phyloP scores from a whole-genome alignment of 2,113 vertebrate species.

The Calonectris borealis region DNA sequence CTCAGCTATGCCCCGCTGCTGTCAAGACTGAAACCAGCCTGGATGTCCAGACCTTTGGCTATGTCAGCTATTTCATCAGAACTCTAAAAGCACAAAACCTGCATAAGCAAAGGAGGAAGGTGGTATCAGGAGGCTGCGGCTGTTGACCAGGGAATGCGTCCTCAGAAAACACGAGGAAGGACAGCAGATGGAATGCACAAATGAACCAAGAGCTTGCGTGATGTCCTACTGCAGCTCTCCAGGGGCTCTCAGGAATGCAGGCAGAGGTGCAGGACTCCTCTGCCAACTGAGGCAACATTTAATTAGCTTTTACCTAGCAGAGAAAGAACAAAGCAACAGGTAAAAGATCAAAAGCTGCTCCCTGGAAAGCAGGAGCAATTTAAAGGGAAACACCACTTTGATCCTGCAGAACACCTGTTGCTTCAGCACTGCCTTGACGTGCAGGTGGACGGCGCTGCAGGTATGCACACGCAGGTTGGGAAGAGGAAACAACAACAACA shows the following conservation, averaged over 20 bases:
- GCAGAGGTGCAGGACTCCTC: not conserved
- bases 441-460: not conserved
- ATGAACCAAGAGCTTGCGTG: not conserved
- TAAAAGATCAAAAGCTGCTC: slow-evolving; percentile 25
- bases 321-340: not conserved
- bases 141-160: not conserved
- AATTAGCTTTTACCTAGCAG: not conserved
- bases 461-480: not conserved
- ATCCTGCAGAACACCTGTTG: not conserved
- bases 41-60: not conserved
- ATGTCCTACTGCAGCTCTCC: not conserved
- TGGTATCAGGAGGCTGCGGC: not conserved
- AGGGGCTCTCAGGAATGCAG: not conserved
- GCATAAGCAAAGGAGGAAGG: not conserved
- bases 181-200: not conserved
- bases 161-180: not conserved
- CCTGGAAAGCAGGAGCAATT: not conserved
- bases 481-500: not conserved
- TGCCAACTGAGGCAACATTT: not conserved
- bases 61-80: rapidly evolving
- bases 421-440: not conserved
- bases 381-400: not conserved
- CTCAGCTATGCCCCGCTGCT: not conserved
- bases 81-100: not conserved
- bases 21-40: not conserved